Evolutionary conservation across 64 coral and sea anemone genomes (phyloP).

Genomic region (Pocillopora verrucosa): DNA sequence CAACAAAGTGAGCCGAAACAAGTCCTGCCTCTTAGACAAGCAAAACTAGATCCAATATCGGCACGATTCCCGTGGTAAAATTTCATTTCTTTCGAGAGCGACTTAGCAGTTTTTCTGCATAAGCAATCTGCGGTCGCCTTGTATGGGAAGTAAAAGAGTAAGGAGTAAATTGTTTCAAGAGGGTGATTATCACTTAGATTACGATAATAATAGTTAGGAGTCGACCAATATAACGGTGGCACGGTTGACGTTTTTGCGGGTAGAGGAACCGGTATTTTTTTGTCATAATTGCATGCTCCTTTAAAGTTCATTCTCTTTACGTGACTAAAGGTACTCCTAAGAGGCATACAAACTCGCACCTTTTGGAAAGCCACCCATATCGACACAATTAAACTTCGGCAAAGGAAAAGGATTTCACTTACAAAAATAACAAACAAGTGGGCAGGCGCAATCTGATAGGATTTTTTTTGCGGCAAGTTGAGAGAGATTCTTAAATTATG

Average conservation of each 20-base stretch:
- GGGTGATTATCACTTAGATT: slow-evolving; percentile 56
- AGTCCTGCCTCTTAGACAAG: slow-evolving; percentile 4
- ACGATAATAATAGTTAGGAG: slow-evolving; percentile 34
- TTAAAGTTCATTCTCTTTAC: not conserved
- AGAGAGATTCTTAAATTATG: not conserved
- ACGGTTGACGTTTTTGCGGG: slow-evolving; percentile 26
- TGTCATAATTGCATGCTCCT: slow-evolving; percentile 15
- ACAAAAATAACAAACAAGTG: slow-evolving; percentile 44
- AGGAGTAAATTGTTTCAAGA: slow-evolving; percentile 52
- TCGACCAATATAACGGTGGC: slow-evolving; percentile 36
- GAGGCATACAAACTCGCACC: not conserved
- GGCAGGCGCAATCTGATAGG: slow-evolving; percentile 17
- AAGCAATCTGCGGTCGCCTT: slow-evolving; percentile 43
- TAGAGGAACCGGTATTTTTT: not conserved
- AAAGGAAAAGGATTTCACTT: slow-evolving; percentile 1
- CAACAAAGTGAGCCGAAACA: slow-evolving; percentile 28
- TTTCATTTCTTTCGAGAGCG: not conserved
- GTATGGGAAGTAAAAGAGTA: slow-evolving; percentile 40
- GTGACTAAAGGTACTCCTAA: slow-evolving; percentile 5
- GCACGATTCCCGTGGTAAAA: slow-evolving; percentile 38
- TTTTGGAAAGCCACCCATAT: slow-evolving; percentile 18
- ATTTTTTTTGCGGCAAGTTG: slow-evolving; percentile 27
- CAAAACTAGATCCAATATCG: slow-evolving; percentile 27
- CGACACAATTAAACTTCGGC: not conserved
- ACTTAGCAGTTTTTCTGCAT: not conserved